Conservation (phyloP, 2,888 invertebrate species). For the Apocheima hispidaria region DNA sequence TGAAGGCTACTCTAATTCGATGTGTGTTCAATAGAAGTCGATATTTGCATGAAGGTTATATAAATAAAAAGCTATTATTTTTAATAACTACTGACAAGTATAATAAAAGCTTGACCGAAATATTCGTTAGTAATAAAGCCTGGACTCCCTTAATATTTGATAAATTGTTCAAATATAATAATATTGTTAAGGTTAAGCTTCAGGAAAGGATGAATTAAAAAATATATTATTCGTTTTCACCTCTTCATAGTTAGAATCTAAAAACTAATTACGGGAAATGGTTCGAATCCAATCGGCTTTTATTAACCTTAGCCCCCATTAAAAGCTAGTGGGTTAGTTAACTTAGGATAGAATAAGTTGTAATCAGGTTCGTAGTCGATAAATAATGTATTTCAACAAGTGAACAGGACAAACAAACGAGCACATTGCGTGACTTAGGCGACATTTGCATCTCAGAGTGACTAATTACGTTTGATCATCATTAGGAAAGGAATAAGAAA, state of each 20-base stretch:
- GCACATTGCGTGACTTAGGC: constrained; percentile 56
- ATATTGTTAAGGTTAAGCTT: neutral
- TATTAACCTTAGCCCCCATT: neutral
- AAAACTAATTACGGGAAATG: neutral
- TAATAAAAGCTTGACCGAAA: constrained; percentile 9
- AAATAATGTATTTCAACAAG: constrained; percentile 24
- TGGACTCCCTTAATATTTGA: too few relatives aligned
- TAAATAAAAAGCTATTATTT: constrained; percentile 39
- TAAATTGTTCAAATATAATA: neutral
- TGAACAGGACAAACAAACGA: constrained; percentile 49
- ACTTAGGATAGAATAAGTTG: neutral
- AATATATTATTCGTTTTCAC: neutral
- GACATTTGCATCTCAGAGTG: constrained; percentile 68
- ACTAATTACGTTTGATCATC: constrained; percentile 64
- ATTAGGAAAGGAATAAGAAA: constrained; percentile 50
- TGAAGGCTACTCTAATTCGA: constrained; percentile 57
- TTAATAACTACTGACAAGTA: constrained; percentile 13
- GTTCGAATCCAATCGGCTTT: neutral
- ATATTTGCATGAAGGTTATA: constrained; percentile 52
- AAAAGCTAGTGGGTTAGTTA: constrained; percentile 3
- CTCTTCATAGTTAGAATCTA: neutral
- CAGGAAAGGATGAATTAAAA: neutral
- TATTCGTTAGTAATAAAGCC: constrained; percentile 10
- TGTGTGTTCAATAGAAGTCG: constrained; percentile 46
- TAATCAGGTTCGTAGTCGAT: constrained; percentile 9